Conservation (phyloP, 2,113 vertebrate species). For the Prunella fulvescens region DNA sequence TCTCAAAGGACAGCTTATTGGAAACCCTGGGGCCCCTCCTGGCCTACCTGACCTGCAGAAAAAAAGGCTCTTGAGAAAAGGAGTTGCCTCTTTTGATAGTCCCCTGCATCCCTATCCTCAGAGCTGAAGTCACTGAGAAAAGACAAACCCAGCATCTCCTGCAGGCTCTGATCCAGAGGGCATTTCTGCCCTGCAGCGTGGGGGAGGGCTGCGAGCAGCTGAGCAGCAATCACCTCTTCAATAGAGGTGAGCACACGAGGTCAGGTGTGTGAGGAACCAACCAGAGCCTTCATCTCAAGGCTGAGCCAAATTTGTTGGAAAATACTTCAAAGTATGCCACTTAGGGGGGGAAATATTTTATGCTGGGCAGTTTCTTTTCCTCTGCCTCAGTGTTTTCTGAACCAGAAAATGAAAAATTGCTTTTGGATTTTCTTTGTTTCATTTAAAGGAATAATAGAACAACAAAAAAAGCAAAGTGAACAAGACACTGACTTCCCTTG, state of each 20-base stretch:
- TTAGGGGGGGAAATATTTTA: neutral
- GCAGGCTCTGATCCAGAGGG: neutral
- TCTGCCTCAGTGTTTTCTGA: neutral
- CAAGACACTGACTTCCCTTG: neutral
- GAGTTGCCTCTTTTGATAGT: neutral
- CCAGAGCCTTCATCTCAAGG: neutral
- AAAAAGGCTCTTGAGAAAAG: neutral
- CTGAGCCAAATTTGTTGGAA: neutral
- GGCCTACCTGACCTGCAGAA: neutral
- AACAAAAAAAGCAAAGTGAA: neutral
- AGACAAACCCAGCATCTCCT: neutral
- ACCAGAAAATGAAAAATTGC: neutral
- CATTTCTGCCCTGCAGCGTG: accelerated
- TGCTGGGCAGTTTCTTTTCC: neutral
- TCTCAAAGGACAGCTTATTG: neutral
- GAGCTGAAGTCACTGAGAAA: neutral
- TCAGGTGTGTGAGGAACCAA: neutral
- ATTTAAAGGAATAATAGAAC: neutral
- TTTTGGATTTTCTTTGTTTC: neutral
- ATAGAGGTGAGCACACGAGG: neutral
- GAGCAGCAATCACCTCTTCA: neutral
- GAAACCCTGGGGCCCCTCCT: neutral
- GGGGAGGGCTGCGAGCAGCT: accelerated
- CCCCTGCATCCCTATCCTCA: neutral
- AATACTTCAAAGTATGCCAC: neutral